Percentiles rank a stretch among this genome's conserved stretches.
These are phyloP conservation scores for Pseudomugil gertrudae DNA, from an alignment of 2,797 vertebrate genomes.

Conservation along the genomic window DNA sequence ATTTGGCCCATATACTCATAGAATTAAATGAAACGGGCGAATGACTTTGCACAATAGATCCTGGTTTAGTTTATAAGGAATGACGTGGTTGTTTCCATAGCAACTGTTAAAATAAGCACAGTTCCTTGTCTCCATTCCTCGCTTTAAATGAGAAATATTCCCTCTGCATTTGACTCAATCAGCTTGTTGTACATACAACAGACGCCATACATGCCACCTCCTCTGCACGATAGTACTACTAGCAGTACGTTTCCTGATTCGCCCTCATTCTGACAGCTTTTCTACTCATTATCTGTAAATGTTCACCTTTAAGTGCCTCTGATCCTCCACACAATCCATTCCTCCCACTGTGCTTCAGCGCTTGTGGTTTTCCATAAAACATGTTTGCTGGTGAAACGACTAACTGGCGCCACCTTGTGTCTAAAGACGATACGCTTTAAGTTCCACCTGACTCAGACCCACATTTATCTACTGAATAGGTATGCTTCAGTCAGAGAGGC, in stretches of 20 bases:
- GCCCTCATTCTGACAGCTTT: conserved; percentile 6
- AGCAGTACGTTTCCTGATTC: neutral
- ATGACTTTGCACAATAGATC: conserved; percentile 19
- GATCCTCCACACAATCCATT: conserved; percentile 41
- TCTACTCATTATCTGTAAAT: conserved; percentile 17
- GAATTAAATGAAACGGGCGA: conserved; percentile 6
- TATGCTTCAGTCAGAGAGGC: neutral
- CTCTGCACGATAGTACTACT: neutral
- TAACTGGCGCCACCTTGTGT: conserved; percentile 52
- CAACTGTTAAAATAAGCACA: conserved; percentile 3
- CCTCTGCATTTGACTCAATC: conserved; percentile 4
- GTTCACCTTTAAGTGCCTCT: conserved; percentile 73
- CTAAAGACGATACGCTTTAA: neutral
- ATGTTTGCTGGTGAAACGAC: neutral
- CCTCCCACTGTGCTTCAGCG: conserved; percentile 20
- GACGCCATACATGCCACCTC: neutral
- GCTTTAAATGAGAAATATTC: neutral
- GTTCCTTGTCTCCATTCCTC: neutral
- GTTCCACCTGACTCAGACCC: no score
- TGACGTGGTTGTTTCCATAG: conserved; percentile 1
- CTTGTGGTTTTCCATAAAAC: conserved; percentile 20
- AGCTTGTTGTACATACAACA: conserved; percentile 12
- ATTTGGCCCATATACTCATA: neutral
- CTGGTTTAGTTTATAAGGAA: conserved; percentile 6
- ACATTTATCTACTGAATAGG: no score